Percentiles rank a stretch among this genome's conserved stretches.
Evolutionary conservation across 2,797 vertebrate genomes (phyloP).

Genomic region (Oreochromis grahami): DNA sequence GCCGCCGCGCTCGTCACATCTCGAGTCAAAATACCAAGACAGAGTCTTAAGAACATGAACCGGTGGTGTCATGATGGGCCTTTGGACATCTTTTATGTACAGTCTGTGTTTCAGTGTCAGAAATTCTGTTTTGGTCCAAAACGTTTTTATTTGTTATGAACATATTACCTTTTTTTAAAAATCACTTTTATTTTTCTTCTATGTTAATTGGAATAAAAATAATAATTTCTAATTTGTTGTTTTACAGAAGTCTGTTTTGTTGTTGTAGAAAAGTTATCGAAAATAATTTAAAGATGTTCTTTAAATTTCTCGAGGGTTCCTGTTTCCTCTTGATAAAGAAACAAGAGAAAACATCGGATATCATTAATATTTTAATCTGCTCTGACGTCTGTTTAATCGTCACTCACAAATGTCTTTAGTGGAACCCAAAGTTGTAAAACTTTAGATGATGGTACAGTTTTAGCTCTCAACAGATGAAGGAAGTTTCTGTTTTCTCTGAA

Average conservation of each 20-base stretch:
- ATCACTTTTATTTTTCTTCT: background rate
- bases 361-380: background rate
- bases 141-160: fast-evolving
- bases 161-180: background rate
- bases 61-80: fast-evolving
- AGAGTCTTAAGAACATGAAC: background rate
- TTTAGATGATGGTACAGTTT: background rate
- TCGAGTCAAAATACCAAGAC: background rate
- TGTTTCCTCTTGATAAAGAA: background rate
- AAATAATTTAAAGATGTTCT: background rate
- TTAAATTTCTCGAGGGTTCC: background rate
- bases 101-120: background rate
- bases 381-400: background rate
- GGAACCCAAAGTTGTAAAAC: background rate
- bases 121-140: background rate
- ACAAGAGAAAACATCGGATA: background rate
- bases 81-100: background rate
- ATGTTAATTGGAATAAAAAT: background rate
- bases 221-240: fast-evolving
- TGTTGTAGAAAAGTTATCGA: background rate
- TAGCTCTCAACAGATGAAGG: background rate
- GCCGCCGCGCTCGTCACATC: background rate
- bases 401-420: background rate
- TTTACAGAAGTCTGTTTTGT: fast-evolving
- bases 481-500: background rate